These are phyloP conservation scores for Volucella inanis DNA, from an alignment of 2,888 invertebrate species.

Conservation along the genomic window DNA sequence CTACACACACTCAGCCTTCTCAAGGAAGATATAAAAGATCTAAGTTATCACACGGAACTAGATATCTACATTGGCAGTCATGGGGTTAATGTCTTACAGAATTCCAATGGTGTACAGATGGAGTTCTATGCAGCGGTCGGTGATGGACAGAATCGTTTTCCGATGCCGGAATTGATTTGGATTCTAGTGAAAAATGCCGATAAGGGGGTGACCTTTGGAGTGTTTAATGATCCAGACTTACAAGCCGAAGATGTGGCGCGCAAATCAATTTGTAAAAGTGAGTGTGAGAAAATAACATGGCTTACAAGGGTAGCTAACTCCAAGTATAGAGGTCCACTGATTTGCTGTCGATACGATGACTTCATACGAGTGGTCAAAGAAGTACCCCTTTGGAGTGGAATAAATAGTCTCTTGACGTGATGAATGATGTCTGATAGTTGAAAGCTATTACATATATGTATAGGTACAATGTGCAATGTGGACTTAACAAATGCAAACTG, in stretches of 20 bases:
- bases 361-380: constrained; percentile 56
- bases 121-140: constrained; percentile 76
- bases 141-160: constrained; percentile 75
- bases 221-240: constrained; percentile 76
- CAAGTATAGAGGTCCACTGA: constrained; percentile 53
- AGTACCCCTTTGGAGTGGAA: constrained; percentile 57
- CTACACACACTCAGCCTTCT: constrained; percentile 75
- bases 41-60: constrained; percentile 67
- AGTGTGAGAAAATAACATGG: constrained; percentile 78
- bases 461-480: constrained; percentile 3
- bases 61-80: constrained; percentile 78
- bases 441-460: constrained; percentile 1
- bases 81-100: constrained; percentile 75
- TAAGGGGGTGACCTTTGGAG: constrained; percentile 76
- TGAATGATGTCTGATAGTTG: neutral
- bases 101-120: constrained; percentile 72
- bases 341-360: constrained; percentile 62
- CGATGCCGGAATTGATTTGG: constrained; percentile 78
- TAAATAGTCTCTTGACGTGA: constrained; percentile 40
- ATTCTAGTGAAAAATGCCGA: constrained; percentile 76
- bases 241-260: constrained; percentile 60
- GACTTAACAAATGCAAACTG: constrained; percentile 36
- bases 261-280: constrained; percentile 76
- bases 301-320: constrained; percentile 64
- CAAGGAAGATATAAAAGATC: constrained; percentile 76